Base-by-base conservation (phyloP, 2,797 vertebrate species). In the Poecilia velifera region DNA sequence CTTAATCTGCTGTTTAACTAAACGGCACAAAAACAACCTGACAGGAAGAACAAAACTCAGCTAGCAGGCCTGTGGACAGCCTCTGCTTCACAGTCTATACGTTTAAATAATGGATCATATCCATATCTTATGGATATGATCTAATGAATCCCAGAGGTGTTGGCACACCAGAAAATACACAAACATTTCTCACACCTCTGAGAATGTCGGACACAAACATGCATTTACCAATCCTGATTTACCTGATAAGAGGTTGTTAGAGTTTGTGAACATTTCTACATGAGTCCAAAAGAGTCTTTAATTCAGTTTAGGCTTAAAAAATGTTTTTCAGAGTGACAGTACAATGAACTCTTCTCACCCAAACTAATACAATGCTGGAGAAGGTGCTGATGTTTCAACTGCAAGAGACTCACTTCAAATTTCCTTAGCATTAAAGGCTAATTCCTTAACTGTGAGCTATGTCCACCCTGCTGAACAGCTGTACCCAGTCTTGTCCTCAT, bases 1-100 rank as follows among this genome's bases (percentile, higher is more conserved):
- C 88, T 90, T 91, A 92, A 94, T 92, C 93, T 90, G 76, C 76
- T 77, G 78, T 88, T 86, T 87, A 87, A 86, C 86, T 77, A 88
- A 92, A 90, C 87, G 84, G 74, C 73, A 82, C 80, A 87, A 84
- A 87, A 16, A 45, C 85, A 80, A 83, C 66, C 78, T 82, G 79
- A 59, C 84, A 64, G 76, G 59, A 80, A 83, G 83, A 82, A 80
- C 49, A 62, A 70, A 68, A 70, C 13, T 68, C 43, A 34, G 46
- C 83, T 13, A 84, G 74, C 79, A 74, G 76, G 70, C 78, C 85
- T 75, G 36, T 68, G 51, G 76, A 85, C 62, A n/a, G 59, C 77
- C 74, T 55, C 41, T n/a, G 31, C 49, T 87, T 88, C 73, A 93
- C 85, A 91, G 87, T 88, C 77, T 81, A 55, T 13, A 0, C 3